Evolutionary conservation across 2,888 invertebrate species (phyloP).

Genomic region (Camptogramma bilineatum): DNA sequence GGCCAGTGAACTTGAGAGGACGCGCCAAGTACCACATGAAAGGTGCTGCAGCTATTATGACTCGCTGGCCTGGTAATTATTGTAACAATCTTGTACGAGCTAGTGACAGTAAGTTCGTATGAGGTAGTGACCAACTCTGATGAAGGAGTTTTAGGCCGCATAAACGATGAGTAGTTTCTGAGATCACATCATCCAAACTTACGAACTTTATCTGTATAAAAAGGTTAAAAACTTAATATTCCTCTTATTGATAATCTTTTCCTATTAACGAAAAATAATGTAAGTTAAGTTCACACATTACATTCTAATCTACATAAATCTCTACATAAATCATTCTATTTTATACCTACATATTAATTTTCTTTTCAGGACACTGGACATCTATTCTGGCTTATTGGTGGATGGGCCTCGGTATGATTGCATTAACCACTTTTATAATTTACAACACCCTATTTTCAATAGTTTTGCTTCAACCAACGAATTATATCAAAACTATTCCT

Average conservation of each 20-base stretch:
- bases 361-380: slow-evolving; percentile 73
- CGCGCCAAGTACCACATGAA: slow-evolving; percentile 60
- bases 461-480: slow-evolving; percentile 55
- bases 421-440: slow-evolving; percentile 66
- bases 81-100: background rate
- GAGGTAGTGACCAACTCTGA: no score
- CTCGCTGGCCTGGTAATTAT: slow-evolving; percentile 72
- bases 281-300: no score
- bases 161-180: no score
- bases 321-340: no score
- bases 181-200: no score
- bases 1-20: slow-evolving; percentile 50
- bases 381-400: slow-evolving; percentile 70
- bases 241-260: no score
- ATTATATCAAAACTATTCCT: slow-evolving; percentile 29
- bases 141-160: no score
- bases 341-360: background rate
- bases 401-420: slow-evolving; percentile 73
- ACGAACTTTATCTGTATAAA: no score
- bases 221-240: no score
- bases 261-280: no score
- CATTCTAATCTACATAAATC: no score
- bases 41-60: slow-evolving; percentile 71
- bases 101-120: no score
- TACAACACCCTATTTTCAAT: slow-evolving; percentile 69